These are phyloP conservation scores for Datnioides undecimradiatus DNA, from an alignment of 2,113 vertebrate genomes.

Conservation along the genomic window DNA sequence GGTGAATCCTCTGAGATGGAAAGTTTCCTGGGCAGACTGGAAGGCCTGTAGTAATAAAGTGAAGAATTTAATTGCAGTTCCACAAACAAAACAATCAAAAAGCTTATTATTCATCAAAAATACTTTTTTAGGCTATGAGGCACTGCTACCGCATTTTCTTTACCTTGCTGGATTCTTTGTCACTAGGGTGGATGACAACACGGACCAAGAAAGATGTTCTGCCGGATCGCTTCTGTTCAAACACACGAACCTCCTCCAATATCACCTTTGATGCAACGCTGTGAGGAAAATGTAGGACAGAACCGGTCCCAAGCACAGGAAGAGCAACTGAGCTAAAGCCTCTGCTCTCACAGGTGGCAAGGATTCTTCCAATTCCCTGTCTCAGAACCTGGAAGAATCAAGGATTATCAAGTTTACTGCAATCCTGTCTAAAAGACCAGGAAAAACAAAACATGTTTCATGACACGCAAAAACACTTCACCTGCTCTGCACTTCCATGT, in stretches of 20 bases:
- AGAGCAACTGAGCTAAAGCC: conserved; percentile 67
- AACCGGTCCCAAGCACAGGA: conserved; percentile 70
- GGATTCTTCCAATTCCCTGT: conserved; percentile 33
- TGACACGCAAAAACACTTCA: conserved; percentile 19
- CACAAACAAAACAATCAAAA: background rate
- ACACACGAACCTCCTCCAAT: conserved; percentile 59
- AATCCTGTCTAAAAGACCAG: background rate
- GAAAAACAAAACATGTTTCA: background rate
- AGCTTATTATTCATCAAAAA: too few relatives aligned
- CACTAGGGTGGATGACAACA: conserved; percentile 64
- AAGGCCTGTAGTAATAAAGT: conserved; percentile 55
- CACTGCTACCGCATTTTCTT: background rate
- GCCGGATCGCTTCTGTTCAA: conserved; percentile 33
- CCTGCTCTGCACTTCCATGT: conserved; percentile 60
- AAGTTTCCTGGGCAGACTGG: conserved; percentile 45
- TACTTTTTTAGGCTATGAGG: background rate
- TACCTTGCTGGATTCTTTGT: conserved; percentile 71
- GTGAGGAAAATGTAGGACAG: conserved; percentile 65
- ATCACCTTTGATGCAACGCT: conserved; percentile 45
- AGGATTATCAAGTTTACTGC: background rate
- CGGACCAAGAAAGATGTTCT: conserved; percentile 45
- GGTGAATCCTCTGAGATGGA: conserved; percentile 66
- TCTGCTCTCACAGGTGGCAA: conserved; percentile 50
- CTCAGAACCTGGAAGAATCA: conserved; percentile 58
- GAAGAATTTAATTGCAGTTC: background rate